These are phyloP conservation scores for Zaprionus capensis DNA, from an alignment of 1,140 invertebrate species.

Conservation along the genomic window DNA sequence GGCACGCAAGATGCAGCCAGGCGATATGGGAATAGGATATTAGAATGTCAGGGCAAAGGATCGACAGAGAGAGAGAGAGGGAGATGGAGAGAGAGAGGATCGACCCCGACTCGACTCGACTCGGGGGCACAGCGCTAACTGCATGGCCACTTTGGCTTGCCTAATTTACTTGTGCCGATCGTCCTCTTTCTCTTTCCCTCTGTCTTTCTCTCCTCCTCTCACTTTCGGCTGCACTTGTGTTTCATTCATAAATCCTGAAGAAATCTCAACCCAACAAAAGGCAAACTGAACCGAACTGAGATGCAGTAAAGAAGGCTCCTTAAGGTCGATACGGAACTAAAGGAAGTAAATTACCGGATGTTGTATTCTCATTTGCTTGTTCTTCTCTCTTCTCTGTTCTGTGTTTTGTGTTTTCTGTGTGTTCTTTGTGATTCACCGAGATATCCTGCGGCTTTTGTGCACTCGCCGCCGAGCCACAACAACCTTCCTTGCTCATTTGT, in stretches of 20 bases:
- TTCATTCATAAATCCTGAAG: constrained; percentile 73
- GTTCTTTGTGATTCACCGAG: constrained; percentile 74
- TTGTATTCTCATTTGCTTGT: constrained; percentile 82
- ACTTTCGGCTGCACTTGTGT: constrained; percentile 32
- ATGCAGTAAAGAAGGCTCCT: constrained; percentile 31
- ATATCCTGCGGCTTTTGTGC: constrained; percentile 77
- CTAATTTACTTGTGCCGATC: constrained; percentile 76
- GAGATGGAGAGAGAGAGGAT: not conserved
- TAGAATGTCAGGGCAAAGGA: constrained; percentile 55
- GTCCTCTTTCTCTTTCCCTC: constrained; percentile 44
- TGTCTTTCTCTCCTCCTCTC: not conserved
- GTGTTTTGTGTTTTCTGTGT: not conserved
- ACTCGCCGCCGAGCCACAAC: constrained; percentile 27
- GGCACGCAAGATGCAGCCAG: constrained; percentile 70
- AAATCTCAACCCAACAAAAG: constrained; percentile 61
- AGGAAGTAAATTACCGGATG: constrained; percentile 84
- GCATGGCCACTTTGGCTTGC: constrained; percentile 71
- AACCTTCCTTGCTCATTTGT: constrained; percentile 69
- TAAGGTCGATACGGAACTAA: constrained; percentile 78
- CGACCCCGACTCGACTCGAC: constrained; percentile 10
- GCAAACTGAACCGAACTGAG: constrained; percentile 38
- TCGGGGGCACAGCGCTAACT: constrained; percentile 49
- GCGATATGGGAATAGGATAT: constrained; percentile 70
- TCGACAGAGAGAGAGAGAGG: constrained; percentile 11
- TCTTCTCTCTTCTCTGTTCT: constrained; percentile 2